These are phyloP conservation scores for Lysiphlebus fabarum DNA, from an alignment of 1,140 invertebrate genomes.

Conservation along the genomic window DNA sequence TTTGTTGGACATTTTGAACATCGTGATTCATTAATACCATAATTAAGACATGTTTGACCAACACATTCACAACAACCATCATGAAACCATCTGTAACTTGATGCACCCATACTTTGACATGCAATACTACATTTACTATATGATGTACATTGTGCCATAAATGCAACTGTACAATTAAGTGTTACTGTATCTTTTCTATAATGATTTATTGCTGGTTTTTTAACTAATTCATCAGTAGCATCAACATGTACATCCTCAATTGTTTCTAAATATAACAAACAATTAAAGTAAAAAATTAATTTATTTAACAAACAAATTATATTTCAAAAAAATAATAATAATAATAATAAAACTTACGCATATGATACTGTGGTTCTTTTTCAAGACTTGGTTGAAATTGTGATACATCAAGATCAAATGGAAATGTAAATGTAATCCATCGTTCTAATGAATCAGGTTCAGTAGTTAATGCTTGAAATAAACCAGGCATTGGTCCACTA, in stretches of 20 bases:
- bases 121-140: conserved; percentile 79
- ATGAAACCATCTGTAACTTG: conserved; percentile 86
- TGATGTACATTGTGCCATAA: conserved; percentile 86
- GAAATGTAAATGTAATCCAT: conserved; percentile 77
- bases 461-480: conserved; percentile 79
- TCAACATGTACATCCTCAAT: conserved; percentile 51
- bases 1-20: conserved; percentile 48
- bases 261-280: conserved; percentile 54
- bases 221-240: conserved; percentile 42
- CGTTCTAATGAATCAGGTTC: conserved; percentile 69
- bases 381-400: conserved; percentile 57
- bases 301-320: conserved; percentile 9
- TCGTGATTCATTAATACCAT: conserved; percentile 85
- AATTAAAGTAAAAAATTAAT: background rate
- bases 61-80: conserved; percentile 94
- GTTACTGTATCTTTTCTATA: conserved; percentile 59
- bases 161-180: conserved; percentile 90
- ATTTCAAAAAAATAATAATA: conserved; percentile 1
- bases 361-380: conserved; percentile 67
- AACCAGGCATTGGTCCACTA: conserved; percentile 72
- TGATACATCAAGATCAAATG: conserved; percentile 66
- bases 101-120: conserved; percentile 75
- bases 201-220: no score
- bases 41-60: conserved; percentile 84
- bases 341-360: conserved; percentile 58